phyloP scores from a whole-genome alignment of 1,140 invertebrate genomes.

The Drepana arcuata region DNA sequence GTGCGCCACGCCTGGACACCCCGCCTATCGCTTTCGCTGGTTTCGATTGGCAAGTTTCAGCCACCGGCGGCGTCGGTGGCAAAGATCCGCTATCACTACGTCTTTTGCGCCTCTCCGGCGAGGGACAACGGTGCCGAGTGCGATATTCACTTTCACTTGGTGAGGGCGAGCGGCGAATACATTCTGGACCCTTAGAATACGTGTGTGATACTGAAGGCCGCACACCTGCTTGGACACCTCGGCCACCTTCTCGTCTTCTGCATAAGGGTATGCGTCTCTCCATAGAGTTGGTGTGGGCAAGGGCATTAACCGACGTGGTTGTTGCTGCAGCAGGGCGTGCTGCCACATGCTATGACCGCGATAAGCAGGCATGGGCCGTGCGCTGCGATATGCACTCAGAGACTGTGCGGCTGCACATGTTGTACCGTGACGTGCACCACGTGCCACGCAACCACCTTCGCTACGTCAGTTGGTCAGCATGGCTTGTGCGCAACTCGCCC shows the following conservation, averaged over 20 bases:
- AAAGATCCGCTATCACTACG: constrained; percentile 74
- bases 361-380: constrained; percentile 86
- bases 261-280: constrained; percentile 50
- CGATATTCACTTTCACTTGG: constrained; percentile 82
- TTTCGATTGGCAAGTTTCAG: constrained; percentile 88
- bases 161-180: constrained; percentile 79
- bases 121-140: constrained; percentile 86
- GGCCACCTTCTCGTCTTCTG: constrained; percentile 58
- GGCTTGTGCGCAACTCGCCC: constrained; percentile 75
- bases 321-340: constrained; percentile 81
- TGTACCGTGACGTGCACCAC: constrained; percentile 89
- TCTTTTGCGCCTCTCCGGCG: constrained; percentile 84
- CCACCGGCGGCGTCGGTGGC: constrained; percentile 80
- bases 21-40: constrained; percentile 72
- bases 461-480: constrained; percentile 87
- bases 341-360: constrained; percentile 86
- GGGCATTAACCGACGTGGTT: constrained; percentile 83
- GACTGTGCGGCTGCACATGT: constrained; percentile 82
- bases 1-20: constrained; percentile 70
- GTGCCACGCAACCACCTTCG: constrained; percentile 87
- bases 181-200: constrained; percentile 86
- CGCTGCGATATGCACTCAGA: constrained; percentile 87
- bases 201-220: constrained; percentile 82
- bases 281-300: constrained; percentile 66
- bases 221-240: constrained; percentile 82